Percentiles rank a stretch among this genome's conserved stretches.
These are phyloP conservation scores for Oxyruncus cristatus DNA, from an alignment of 2,113 vertebrate species.

Conservation along the genomic window DNA sequence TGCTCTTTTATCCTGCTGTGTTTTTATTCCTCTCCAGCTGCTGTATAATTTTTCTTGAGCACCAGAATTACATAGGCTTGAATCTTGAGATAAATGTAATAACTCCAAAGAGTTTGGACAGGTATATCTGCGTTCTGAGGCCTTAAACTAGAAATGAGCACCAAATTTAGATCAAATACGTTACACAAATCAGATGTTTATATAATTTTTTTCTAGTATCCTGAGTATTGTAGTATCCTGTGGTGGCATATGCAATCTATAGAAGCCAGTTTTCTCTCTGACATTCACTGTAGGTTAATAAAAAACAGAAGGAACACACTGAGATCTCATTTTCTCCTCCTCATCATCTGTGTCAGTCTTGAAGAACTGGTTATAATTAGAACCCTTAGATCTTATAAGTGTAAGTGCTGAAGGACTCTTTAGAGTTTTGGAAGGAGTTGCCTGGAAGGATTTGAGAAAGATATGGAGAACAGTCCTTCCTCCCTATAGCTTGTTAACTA, in stretches of 20 bases:
- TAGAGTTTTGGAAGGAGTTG: not conserved
- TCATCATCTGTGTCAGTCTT: not conserved
- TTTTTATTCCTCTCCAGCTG: constrained; percentile 10
- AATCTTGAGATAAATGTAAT: not conserved
- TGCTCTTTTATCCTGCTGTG: not conserved
- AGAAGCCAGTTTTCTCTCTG: not conserved
- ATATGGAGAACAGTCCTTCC: not conserved
- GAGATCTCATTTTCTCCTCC: not conserved
- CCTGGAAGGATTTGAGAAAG: not conserved
- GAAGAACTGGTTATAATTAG: constrained; percentile 14
- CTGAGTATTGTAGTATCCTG: not conserved
- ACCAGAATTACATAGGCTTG: not conserved
- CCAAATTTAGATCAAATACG: not conserved
- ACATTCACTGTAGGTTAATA: not conserved
- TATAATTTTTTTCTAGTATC: not conserved
- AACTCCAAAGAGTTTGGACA: not conserved
- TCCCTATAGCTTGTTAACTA: not conserved
- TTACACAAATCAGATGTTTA: not conserved
- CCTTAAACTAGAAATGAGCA: not conserved
- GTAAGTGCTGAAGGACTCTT: not conserved
- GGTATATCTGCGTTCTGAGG: not conserved
- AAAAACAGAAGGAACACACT: not conserved
- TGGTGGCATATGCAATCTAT: not conserved
- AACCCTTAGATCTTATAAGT: not conserved
- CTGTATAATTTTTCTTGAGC: not conserved